Evolutionary conservation across 2,113 vertebrate species (phyloP), one percentile per base, ranked within the genome.

Genomic region (Clarias macrocephalus): DNA sequence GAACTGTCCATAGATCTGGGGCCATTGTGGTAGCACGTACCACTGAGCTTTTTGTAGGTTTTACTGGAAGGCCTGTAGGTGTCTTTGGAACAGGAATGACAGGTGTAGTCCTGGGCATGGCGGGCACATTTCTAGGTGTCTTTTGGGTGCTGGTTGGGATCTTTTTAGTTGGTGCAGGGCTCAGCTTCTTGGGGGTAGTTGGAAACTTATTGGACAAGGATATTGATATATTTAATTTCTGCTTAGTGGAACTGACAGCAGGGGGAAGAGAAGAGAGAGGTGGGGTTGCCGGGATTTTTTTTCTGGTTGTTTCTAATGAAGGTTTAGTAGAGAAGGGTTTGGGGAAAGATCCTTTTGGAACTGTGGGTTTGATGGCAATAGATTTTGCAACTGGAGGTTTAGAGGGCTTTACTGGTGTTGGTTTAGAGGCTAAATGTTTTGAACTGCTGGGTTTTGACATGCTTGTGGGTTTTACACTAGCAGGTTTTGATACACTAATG

Each of bases 1-100:
- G 92, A 0, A 92, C 92, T 16, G 95, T 96, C 5, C 94, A 93
- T 13, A 93, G 76, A 85, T 92, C 94, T 42, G 91, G 88, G 3
- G 90, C 59, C 0, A 90, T 87, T 85, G 90, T 95, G 89, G 89
- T 94, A 80, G 91, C 21, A 62, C 12, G 52, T 68, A 18, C 9
- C 16, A 54, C 88, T n/a, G 88, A 80, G 72, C 85, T 81, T 85
- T 90, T 93, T 85, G 88, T 90, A 65, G 91, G 88, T 88, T 89
- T 92, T 83, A 79, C 11, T 86, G 70, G 82, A 87, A 92, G 90
- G 76, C 91, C 94, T 52, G 84, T 79, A 73, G 85, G 83, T 23
- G 56, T 80, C 16, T 89, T 89, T 87, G 89, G 54, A 30, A 16
- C 21, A 33, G 86, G 80, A 11, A 59, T 86, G 59, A 83, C 54